Evolutionary conservation across 1,140 invertebrate genomes (phyloP).

Genomic region (Sinonovacula constricta): DNA sequence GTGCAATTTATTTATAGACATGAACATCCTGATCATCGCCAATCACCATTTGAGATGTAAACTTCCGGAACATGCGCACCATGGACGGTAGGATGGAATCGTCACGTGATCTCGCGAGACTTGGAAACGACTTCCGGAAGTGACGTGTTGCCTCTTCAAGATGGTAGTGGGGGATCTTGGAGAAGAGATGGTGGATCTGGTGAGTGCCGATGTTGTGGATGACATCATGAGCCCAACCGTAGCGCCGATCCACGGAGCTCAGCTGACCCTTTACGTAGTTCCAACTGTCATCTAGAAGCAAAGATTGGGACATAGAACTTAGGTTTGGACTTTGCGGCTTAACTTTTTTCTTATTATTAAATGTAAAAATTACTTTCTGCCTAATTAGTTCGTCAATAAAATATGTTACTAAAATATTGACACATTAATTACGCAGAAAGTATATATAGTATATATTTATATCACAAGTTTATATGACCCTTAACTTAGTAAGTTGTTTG

Average conservation of each 20-base stretch:
- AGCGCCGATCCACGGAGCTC: conserved; percentile 78
- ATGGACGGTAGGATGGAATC: conserved; percentile 66
- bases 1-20: conserved; percentile 68
- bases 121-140: conserved; percentile 69
- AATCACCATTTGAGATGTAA: conserved; percentile 59
- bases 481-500: too few relatives aligned
- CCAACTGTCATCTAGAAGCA: conserved; percentile 72
- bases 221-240: conserved; percentile 78
- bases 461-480: too few relatives aligned
- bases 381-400: too few relatives aligned
- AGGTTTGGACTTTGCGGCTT: too few relatives aligned
- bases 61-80: conserved; percentile 70
- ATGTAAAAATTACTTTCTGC: too few relatives aligned
- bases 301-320: too few relatives aligned
- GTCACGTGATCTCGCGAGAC: conserved; percentile 58
- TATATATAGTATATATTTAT: too few relatives aligned
- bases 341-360: too few relatives aligned
- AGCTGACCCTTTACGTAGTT: conserved; percentile 78
- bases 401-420: too few relatives aligned
- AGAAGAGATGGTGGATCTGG: conserved; percentile 79
- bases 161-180: conserved; percentile 79
- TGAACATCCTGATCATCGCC: conserved; percentile 57
- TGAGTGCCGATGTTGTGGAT: conserved; percentile 79
- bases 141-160: conserved; percentile 76
- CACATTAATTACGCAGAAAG: too few relatives aligned